Percentiles rank a stretch among this genome's conserved stretches.
These are phyloP conservation scores for Rotaria sp. DNA, from an alignment of 2,888 invertebrate species.

Conservation along the genomic window DNA sequence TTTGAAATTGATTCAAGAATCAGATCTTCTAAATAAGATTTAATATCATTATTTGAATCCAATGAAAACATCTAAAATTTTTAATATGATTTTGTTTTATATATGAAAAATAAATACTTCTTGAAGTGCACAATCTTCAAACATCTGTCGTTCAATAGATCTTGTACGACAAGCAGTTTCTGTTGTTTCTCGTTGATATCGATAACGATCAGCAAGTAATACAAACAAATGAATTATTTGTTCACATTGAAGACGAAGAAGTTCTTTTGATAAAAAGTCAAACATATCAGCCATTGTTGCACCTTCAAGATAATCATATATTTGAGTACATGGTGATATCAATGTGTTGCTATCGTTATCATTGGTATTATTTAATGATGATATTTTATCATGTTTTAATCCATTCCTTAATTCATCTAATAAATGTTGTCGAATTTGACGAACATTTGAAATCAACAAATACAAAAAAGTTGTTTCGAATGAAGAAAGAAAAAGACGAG, in stretches of 20 bases:
- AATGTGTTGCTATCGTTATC: neutral
- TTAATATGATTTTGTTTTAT: neutral
- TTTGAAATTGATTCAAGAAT: neutral
- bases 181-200: neutral
- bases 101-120: neutral
- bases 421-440: neutral
- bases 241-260: neutral
- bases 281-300: neutral
- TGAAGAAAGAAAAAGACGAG: no score
- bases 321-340: neutral
- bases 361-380: neutral
- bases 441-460: neutral
- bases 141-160: neutral
- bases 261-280: neutral
- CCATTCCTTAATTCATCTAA: neutral
- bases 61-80: neutral
- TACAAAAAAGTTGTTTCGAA: neutral
- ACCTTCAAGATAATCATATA: slow-evolving; percentile 26
- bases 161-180: neutral
- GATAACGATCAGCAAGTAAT: neutral
- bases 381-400: neutral
- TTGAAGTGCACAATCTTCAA: neutral
- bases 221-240: neutral
- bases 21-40: neutral
- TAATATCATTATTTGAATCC: neutral